These are phyloP conservation scores for Pseudomugil gertrudae DNA, from an alignment of 2,797 vertebrate species.

Conservation along the genomic window DNA sequence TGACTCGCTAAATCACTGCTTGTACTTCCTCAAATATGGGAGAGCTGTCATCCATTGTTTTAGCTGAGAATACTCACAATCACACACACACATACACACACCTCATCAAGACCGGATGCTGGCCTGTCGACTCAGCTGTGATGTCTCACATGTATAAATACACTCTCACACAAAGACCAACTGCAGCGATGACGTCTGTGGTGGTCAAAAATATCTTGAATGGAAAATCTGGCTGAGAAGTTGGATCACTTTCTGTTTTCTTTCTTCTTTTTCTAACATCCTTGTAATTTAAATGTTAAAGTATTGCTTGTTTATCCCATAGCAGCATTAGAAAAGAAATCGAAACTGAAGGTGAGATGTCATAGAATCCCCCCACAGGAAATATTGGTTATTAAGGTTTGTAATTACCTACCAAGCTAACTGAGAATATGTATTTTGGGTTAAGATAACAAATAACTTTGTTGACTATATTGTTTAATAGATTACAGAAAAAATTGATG, in stretches of 20 bases:
- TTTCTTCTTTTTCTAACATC: constrained; percentile 26
- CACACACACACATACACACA: constrained; percentile 24
- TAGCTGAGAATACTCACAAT: constrained; percentile 24
- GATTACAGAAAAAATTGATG: too few species aligned
- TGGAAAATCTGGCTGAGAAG: constrained; percentile 42
- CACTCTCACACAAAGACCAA: constrained; percentile 60
- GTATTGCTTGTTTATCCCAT: constrained; percentile 30
- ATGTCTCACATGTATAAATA: constrained; percentile 68
- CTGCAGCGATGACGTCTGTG: constrained; percentile 68
- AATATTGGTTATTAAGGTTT: neutral
- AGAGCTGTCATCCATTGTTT: constrained; percentile 63
- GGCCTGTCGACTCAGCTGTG: constrained; percentile 66
- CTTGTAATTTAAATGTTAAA: constrained; percentile 36
- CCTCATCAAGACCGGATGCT: constrained; percentile 52
- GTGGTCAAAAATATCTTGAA: constrained; percentile 65
- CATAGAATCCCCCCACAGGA: constrained; percentile 8
- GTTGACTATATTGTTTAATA: too few species aligned
- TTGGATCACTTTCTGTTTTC: constrained; percentile 42
- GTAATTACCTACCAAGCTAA: too few species aligned
- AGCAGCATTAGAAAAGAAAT: constrained; percentile 14
- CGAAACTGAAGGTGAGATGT: constrained; percentile 3
- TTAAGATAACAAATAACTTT: too few species aligned
- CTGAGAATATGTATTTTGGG: too few species aligned
- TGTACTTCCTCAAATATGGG: constrained; percentile 53
- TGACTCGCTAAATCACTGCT: constrained; percentile 57